Base-by-base conservation (phyloP, 1,140 invertebrate genomes). In the Idris sp. region DNA sequence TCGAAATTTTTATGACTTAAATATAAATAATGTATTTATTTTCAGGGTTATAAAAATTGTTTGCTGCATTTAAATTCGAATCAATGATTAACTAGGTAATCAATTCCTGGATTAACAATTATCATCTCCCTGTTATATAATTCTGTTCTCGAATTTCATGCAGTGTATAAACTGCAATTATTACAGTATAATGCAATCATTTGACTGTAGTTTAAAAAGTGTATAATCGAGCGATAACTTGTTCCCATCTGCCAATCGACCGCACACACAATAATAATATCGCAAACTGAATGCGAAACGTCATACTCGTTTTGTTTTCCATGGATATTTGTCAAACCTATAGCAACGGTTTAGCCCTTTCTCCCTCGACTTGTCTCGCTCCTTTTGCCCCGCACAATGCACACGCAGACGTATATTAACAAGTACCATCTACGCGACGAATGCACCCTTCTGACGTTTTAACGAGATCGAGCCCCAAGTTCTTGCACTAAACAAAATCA, bases 401-500 rank as follows among this genome's bases (percentile, higher is more conserved):
- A 58, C 64, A 68, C 53, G 43, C 43, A 28, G 16, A 35, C 43
- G 51, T n/a, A n/a, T 43, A 68, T 68, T 68, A 69, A 69, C 54
- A 61, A 69, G 54, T 69, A 51, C 65, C 65, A 61, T 69, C 65
- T 69, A 69, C 18, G 46, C 62, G 40, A 30, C 38, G 48, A 53
- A 54, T 46, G 46, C 38, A 69, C 67, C 68, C 68, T 72, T 16
- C 68, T 64, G 68, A 64, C 68, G 53, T 58, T 73, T 73, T 73
- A 73, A 73, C 68, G 68, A 73, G 68, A 73, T 73, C 59, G 68
- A 62, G 49, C 49, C 58, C 43, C 49, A 38, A 64, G 41, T 72
- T 62, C 68, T 72, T 62, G 68, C 58, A 15, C 46, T 35, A 35
- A 58, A 62, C 56, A 64, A 72, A 72, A 72, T 64, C 33, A 69